phyloP scores from a whole-genome alignment of 1,140 invertebrate species.

The Drosophila ananassae region DNA sequence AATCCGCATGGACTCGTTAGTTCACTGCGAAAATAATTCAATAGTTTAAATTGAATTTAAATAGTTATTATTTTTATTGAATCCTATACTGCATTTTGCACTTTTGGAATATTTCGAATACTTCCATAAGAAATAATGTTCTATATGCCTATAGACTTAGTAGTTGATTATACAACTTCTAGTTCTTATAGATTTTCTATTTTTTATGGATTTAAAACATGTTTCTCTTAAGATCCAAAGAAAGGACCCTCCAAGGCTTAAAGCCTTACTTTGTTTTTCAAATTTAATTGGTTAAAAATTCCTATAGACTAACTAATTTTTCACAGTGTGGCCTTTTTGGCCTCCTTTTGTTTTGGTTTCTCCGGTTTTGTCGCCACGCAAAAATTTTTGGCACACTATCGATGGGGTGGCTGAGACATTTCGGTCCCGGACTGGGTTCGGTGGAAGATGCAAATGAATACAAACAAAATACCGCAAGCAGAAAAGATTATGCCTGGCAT shows the following conservation, averaged over 20 bases:
- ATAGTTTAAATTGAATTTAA: too few relatives aligned
- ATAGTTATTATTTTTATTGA: too few relatives aligned
- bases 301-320: background rate
- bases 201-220: background rate
- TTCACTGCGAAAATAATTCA: slow-evolving; percentile 9
- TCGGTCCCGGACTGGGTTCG: background rate
- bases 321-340: slow-evolving; percentile 33
- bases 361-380: slow-evolving; percentile 41
- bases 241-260: too few relatives aligned
- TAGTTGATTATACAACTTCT: background rate
- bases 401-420: slow-evolving; percentile 24
- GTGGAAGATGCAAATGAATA: slow-evolving; percentile 52
- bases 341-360: slow-evolving; percentile 33
- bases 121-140: too few relatives aligned
- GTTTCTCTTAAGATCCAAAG: too few relatives aligned
- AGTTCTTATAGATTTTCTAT: background rate
- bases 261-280: too few relatives aligned
- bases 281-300: background rate
- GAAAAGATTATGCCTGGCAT: slow-evolving; percentile 75
- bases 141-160: too few relatives aligned
- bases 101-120: too few relatives aligned
- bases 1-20: slow-evolving; percentile 13
- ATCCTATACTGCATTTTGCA: too few relatives aligned
- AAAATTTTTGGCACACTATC: slow-evolving; percentile 41
- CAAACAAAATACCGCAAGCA: slow-evolving; percentile 49